Evolutionary conservation across 2,113 vertebrate species (phyloP).

Genomic region (Misgurnus anguillicaudatus): DNA sequence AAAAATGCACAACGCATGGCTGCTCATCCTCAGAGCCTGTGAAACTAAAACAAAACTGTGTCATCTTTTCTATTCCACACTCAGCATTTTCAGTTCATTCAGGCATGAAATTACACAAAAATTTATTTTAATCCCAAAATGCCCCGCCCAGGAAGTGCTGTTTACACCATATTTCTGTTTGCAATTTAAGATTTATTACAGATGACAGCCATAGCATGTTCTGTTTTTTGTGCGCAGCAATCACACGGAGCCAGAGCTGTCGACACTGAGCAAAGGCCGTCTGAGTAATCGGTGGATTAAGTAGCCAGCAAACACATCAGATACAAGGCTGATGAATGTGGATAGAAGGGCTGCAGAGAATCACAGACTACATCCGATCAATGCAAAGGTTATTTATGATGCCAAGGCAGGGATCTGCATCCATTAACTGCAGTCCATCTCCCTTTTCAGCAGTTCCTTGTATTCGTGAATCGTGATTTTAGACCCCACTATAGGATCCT

Average conservation of each 20-base stretch:
- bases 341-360: slow-evolving; percentile 58
- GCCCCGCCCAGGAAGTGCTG: background rate
- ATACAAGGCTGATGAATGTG: slow-evolving; percentile 62
- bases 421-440: slow-evolving; percentile 57
- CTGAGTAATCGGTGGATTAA: slow-evolving; percentile 44
- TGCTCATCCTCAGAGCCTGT: background rate
- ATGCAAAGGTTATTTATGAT: slow-evolving; percentile 73
- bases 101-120: background rate
- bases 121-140: background rate
- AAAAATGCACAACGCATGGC: background rate
- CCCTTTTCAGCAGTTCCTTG: slow-evolving; percentile 47
- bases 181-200: slow-evolving; percentile 9
- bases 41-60: background rate
- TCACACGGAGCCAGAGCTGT: slow-evolving; percentile 1
- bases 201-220: background rate
- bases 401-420: slow-evolving; percentile 56
- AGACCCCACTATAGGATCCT: slow-evolving; percentile 53
- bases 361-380: slow-evolving; percentile 69
- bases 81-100: background rate
- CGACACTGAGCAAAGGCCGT: slow-evolving; percentile 9
- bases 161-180: background rate
- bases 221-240: background rate
- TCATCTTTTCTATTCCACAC: background rate
- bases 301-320: slow-evolving; percentile 36
- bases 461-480: slow-evolving; percentile 47